Percentiles rank a stretch among this genome's conserved stretches.
These are phyloP conservation scores for Camponotus vicinus DNA, from an alignment of 1,140 invertebrate species.

Conservation along the genomic window DNA sequence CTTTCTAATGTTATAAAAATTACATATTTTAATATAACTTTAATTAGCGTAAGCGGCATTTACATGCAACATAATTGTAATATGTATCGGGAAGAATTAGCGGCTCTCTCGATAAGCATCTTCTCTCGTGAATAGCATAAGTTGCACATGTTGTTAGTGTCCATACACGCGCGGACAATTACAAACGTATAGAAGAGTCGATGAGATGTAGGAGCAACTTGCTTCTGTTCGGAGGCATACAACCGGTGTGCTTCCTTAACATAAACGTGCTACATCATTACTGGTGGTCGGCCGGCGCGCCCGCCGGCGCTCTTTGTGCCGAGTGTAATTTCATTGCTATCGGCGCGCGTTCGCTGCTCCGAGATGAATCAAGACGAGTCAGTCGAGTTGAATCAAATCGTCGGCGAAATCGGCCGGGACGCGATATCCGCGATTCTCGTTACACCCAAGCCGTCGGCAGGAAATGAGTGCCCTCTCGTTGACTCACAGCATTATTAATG, in stretches of 20 bases:
- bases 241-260: constrained; percentile 72
- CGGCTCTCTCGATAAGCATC: neutral
- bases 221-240: constrained; percentile 75
- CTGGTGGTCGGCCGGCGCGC: constrained; percentile 64
- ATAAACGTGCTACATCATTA: constrained; percentile 79
- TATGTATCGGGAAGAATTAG: neutral
- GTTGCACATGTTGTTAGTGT: constrained; percentile 10
- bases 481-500: constrained; percentile 42
- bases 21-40: neutral
- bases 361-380: constrained; percentile 28
- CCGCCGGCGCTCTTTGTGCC: constrained; percentile 76
- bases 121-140: neutral
- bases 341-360: constrained; percentile 62
- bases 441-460: constrained; percentile 36
- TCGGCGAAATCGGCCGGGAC: constrained; percentile 46
- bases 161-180: constrained; percentile 10
- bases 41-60: neutral
- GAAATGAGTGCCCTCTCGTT: constrained; percentile 51
- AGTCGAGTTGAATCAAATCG: constrained; percentile 45
- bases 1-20: neutral
- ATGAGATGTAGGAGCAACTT: constrained; percentile 67
- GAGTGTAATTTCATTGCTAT: constrained; percentile 78
- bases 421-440: constrained; percentile 17
- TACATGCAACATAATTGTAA: neutral
- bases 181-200: constrained; percentile 48